Evolutionary conservation across 2,888 invertebrate species (phyloP), one percentile per base, ranked within the genome.

Genomic region (Stenodema calcarata): DNA sequence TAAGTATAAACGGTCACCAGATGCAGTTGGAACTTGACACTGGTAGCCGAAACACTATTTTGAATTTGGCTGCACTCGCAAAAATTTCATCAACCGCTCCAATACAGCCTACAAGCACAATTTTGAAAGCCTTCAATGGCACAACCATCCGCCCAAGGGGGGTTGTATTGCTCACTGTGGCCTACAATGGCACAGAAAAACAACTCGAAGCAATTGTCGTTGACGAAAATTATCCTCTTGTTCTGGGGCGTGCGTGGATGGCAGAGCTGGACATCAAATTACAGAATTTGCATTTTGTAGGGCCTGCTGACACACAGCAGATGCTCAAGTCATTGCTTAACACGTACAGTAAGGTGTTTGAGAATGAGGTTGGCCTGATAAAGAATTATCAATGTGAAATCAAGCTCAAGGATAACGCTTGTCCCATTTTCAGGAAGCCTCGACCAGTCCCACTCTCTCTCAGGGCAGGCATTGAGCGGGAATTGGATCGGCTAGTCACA

Each of bases 371-470:
- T 2, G 80, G 78, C 12, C 42, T 42, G 2, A 78, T 78, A 18
- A 35, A 44, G 18, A 44, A 78, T 6, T 78, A 78, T 50, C 16
- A 47, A 44, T 80, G 47, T 28, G 80, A 80, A 6, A 80, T 80
- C 1, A 18, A 80, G 3, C 16, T 80, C 1, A 44, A 50, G 14
- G 27, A 23, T 14, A 30, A 12, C 23, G 54, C 80, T 14, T 14
- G 12, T 16, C 82, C 82, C 2, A 18, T 82, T 62, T 82, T 70
- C 69, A 30, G 27, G 41, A 82, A 35, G 30, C 35, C 82, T 14
- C 14, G 82, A n/a, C 82, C 82, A 70, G 70, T 82, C n/a, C 82
- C 82, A n/a, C 50, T 80, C 12, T 44, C 69, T 4, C 23, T 69
- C 0, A 28, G 69, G 16, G 35, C 6, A 2, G 41, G 18, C 2